Evolutionary conservation across 1,140 invertebrate genomes (phyloP).

Genomic region (Gryllus bimaculatus): DNA sequence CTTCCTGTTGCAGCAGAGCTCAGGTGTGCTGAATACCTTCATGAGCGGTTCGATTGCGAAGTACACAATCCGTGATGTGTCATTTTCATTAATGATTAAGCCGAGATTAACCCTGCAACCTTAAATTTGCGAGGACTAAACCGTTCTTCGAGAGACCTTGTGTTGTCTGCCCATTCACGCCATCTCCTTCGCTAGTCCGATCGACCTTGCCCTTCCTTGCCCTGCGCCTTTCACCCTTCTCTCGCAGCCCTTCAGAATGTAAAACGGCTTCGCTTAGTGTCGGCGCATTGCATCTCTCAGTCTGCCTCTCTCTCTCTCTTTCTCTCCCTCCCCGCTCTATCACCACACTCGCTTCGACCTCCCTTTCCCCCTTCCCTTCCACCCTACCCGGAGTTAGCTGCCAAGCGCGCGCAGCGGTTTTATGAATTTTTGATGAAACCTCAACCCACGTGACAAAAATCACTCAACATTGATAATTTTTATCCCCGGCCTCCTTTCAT

Average conservation of each 20-base stretch:
- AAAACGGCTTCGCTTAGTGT: neutral
- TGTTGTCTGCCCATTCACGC: too few relatives aligned
- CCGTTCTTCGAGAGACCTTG: too few relatives aligned
- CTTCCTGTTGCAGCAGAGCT: too few relatives aligned
- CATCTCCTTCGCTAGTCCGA: too few relatives aligned
- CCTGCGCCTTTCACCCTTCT: neutral
- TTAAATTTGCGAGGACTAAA: too few relatives aligned
- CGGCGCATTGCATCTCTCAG: too few relatives aligned
- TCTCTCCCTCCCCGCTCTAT: neutral
- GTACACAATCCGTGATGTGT: too few relatives aligned
- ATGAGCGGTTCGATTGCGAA: too few relatives aligned
- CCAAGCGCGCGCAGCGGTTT: neutral
- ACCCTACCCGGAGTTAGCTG: neutral
- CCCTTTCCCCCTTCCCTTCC: neutral
- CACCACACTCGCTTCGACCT: too few relatives aligned
- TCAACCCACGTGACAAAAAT: neutral
- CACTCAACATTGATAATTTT: slow-evolving; percentile 1
- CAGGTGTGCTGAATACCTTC: too few relatives aligned
- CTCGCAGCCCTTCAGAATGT: neutral
- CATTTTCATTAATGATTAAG: too few relatives aligned
- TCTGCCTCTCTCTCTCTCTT: neutral
- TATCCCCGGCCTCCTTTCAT: neutral
- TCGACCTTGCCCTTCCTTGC: neutral
- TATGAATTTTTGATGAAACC: slow-evolving; percentile 5
- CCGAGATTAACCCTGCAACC: too few relatives aligned